These are phyloP conservation scores for Tortrix viridana DNA, from an alignment of 2,888 invertebrate species.

Conservation along the genomic window DNA sequence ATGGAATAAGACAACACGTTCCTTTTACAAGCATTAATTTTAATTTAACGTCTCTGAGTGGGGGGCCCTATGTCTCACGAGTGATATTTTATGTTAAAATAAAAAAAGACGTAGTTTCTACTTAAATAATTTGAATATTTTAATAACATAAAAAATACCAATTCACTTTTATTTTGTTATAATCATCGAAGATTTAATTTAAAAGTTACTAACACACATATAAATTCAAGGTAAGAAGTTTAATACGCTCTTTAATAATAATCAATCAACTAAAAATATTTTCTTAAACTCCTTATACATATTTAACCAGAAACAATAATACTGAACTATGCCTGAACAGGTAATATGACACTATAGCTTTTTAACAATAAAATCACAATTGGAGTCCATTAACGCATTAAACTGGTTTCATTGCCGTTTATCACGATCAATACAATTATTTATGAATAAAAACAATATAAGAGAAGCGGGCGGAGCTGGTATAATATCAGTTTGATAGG, in stretches of 20 bases:
- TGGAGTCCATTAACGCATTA: constrained; percentile 51
- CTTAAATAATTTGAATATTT: too few relatives aligned
- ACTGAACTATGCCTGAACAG: background rate
- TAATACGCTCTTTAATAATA: constrained; percentile 50
- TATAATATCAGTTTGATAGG: constrained; percentile 81
- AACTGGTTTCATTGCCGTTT: constrained; percentile 52
- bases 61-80: too few relatives aligned
- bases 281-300: background rate
- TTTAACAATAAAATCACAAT: background rate
- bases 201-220: background rate
- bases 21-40: too few relatives aligned
- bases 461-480: constrained; percentile 73
- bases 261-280: background rate
- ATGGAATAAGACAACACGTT: too few relatives aligned
- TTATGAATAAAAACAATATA: constrained; percentile 82
- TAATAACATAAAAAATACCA: too few relatives aligned
- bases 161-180: too few relatives aligned
- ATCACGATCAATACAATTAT: constrained; percentile 69
- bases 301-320: too few relatives aligned
- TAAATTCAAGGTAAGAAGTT: constrained; percentile 52
- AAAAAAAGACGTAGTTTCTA: too few relatives aligned
- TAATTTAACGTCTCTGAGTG: too few relatives aligned
- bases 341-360: background rate
- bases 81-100: too few relatives aligned
- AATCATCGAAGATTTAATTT: too few relatives aligned